A percentile compares a stretch with the other conserved stretches of the same genome.
Evolutionary conservation across 2,797 vertebrate genomes (phyloP).

Genomic region (Etheostoma perlongum): DNA sequence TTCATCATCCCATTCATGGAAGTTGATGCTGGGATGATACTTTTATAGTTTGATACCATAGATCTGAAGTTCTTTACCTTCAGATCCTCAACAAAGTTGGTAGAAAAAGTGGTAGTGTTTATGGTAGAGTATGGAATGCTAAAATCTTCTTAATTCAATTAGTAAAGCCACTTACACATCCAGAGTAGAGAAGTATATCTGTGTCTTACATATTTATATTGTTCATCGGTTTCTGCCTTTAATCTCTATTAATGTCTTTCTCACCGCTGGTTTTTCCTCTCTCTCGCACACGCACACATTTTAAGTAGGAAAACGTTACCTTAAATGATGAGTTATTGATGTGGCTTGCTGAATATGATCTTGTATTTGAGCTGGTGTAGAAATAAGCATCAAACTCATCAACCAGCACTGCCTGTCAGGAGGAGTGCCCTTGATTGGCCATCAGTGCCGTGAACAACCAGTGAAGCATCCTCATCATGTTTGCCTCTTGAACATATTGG

Average conservation of each 20-base stretch:
- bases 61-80: not conserved
- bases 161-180: conserved; percentile 2
- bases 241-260: conserved; percentile 27
- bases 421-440: conserved; percentile 45
- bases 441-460: conserved; percentile 20
- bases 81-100: not conserved
- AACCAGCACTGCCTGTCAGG: conserved; percentile 7
- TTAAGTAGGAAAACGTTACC: conserved; percentile 17
- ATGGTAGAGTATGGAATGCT: not conserved
- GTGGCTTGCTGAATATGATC: conserved; percentile 1
- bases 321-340: conserved; percentile 31
- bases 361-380: conserved; percentile 24
- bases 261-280: not conserved
- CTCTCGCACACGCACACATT: conserved; percentile 6
- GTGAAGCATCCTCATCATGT: conserved; percentile 58
- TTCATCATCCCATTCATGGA: not conserved
- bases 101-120: not conserved
- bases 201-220: not conserved
- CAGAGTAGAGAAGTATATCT: not conserved
- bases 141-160: not conserved
- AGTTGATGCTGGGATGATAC: not conserved
- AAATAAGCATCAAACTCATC: conserved; percentile 34
- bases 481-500: conserved; percentile 48
- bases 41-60: not conserved
- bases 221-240: not conserved